These are phyloP conservation scores for Bothrops jararaca DNA, from an alignment of 2,113 vertebrate species.

Conservation along the genomic window DNA sequence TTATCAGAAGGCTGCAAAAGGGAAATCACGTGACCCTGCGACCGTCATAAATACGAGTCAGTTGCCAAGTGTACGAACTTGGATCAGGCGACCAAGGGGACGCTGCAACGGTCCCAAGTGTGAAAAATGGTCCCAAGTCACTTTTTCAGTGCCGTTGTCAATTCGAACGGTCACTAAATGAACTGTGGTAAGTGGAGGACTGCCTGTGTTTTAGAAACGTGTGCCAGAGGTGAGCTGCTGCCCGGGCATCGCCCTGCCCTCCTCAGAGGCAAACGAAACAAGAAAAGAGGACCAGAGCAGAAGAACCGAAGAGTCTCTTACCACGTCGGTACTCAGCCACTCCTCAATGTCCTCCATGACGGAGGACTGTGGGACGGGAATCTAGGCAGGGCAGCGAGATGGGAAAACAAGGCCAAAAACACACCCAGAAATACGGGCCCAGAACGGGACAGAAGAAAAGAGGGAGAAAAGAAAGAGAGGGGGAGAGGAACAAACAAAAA, in stretches of 20 bases:
- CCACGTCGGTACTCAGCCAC: conserved; percentile 98
- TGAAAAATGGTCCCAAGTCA: neutral
- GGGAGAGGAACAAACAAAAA: conserved; percentile 61
- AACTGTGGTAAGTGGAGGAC: neutral
- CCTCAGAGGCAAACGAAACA: conserved; percentile 19
- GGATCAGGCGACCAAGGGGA: neutral
- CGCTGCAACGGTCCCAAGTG: neutral
- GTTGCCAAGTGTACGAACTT: neutral
- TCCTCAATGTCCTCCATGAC: conserved; percentile 99
- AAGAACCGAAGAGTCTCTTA: conserved; percentile 79
- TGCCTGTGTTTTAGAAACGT: neutral
- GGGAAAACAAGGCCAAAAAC: conserved; percentile 76
- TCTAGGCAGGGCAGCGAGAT: conserved; percentile 81
- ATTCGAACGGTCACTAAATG: neutral
- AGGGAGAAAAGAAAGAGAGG: conserved; percentile 36
- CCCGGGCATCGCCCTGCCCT: neutral
- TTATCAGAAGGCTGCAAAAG: too few species aligned
- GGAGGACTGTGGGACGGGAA: conserved; percentile 89
- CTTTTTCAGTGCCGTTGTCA: neutral
- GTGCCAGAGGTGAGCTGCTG: neutral
- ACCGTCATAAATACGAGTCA: neutral
- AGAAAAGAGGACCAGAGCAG: conserved; percentile 58
- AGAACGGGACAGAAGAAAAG: conserved; percentile 68
- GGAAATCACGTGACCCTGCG: too few species aligned
- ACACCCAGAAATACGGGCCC: conserved; percentile 71